Percentiles rank a stretch among this genome's conserved stretches.
Evolutionary conservation across 53 echinoderm and acorn worm species (phyloP).

Genomic region (Zoroaster sp.): DNA sequence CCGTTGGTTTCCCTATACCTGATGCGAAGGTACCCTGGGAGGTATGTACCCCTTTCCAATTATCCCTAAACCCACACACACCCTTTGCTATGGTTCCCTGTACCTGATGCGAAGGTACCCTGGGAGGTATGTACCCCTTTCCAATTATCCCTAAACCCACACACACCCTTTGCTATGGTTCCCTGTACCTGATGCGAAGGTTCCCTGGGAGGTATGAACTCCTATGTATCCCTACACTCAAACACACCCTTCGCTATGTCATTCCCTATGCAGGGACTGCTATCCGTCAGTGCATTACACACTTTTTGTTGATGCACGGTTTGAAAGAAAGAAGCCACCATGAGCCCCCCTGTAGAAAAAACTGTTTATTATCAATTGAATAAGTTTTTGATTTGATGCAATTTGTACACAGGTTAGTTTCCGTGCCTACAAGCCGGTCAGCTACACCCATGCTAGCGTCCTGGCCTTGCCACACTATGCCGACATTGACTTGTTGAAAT

Average conservation of each 20-base stretch:
- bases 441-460: conserved; percentile 71
- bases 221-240: too few species aligned
- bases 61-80: background rate
- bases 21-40: conserved; percentile 86
- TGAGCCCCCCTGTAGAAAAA: background rate
- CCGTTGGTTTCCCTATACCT: conserved; percentile 69
- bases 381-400: too few species aligned
- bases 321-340: too few species aligned
- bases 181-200: conserved; percentile 68
- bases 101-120: conserved; percentile 74
- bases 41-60: conserved; percentile 54
- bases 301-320: too few species aligned
- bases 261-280: conserved; percentile 85
- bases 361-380: background rate
- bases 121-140: conserved; percentile 86
- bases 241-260: too few species aligned
- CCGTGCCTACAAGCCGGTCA: conserved; percentile 65
- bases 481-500: conserved; percentile 71
- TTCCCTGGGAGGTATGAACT: conserved; percentile 84
- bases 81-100: conserved; percentile 80
- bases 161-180: conserved; percentile 69
- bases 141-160: background rate
- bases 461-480: conserved; percentile 72
- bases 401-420: conserved; percentile 64
- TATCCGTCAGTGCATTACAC: conserved; percentile 62